Percentiles rank a stretch among this genome's conserved stretches.
Evolutionary conservation across 2,797 vertebrate genomes (phyloP).

Genomic region (Falco cherrug): DNA sequence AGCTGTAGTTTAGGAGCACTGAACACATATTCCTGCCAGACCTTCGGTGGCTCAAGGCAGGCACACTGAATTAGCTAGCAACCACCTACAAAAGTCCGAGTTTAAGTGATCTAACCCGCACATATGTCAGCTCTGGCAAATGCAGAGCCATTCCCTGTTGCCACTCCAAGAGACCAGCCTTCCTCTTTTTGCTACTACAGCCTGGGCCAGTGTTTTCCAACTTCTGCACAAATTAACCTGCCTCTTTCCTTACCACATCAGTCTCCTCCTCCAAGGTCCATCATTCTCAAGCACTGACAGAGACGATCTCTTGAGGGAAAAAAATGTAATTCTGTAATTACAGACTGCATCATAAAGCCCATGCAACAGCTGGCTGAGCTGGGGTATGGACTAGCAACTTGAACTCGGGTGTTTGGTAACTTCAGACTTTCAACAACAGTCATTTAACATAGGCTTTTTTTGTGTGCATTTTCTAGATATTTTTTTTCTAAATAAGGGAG

Average conservation of each 20-base stretch:
- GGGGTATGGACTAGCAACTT: not conserved
- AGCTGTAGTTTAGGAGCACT: not conserved
- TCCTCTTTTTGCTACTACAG: not conserved
- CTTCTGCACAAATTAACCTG: not conserved
- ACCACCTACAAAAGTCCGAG: not conserved
- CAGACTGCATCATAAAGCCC: fast-evolving
- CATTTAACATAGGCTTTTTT: not conserved
- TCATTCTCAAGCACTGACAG: not conserved
- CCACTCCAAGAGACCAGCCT: not conserved
- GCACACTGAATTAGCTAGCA: not conserved
- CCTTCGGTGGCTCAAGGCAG: not conserved
- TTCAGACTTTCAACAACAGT: not conserved
- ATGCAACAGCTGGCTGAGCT: not conserved
- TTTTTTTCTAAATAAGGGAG: not conserved
- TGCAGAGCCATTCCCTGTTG: not conserved
- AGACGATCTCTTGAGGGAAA: not conserved
- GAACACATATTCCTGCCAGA: not conserved
- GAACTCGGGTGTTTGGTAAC: not conserved
- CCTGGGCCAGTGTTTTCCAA: not conserved
- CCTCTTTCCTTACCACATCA: not conserved
- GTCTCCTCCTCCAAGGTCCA: not conserved
- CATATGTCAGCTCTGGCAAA: not conserved
- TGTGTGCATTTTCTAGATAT: not conserved
- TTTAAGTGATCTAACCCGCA: not conserved
- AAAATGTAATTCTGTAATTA: not conserved